Percentiles rank a stretch among this genome's conserved stretches.
phyloP scores from a whole-genome alignment of 2,888 invertebrate genomes.

The Phania funesta region DNA sequence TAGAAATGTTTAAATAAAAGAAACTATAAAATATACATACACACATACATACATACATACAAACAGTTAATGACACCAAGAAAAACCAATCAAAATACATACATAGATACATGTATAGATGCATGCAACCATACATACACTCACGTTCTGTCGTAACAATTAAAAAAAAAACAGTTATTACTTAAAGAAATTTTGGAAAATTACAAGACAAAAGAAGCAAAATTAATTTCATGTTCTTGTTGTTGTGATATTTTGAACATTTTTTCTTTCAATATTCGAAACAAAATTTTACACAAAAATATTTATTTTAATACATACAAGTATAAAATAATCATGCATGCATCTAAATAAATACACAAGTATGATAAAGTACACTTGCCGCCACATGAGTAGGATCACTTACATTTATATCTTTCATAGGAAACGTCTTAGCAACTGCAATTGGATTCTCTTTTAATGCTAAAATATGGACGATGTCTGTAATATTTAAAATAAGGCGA shows the following conservation, averaged over 20 bases:
- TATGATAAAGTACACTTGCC: slow-evolving; percentile 12
- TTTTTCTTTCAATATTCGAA: neutral
- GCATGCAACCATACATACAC: neutral
- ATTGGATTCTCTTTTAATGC: no score
- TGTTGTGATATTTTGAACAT: slow-evolving; percentile 28
- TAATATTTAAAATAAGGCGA: no score
- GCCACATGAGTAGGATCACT: neutral
- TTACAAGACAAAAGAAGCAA: neutral
- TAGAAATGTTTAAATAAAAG: slow-evolving; percentile 79
- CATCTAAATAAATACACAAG: neutral
- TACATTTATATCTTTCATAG: neutral
- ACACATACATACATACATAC: slow-evolving; percentile 57
- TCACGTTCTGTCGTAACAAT: slow-evolving; percentile 13
- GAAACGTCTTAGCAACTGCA: no score
- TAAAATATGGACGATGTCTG: no score
- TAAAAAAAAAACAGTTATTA: neutral
- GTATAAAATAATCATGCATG: neutral
- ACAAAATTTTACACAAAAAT: slow-evolving; percentile 10
- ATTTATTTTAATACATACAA: neutral
- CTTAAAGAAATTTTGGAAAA: slow-evolving; percentile 16
- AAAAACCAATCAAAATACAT: neutral
- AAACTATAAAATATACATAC: slow-evolving; percentile 57
- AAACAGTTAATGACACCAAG: neutral
- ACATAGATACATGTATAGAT: slow-evolving; percentile 50
- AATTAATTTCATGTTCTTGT: slow-evolving; percentile 11